Percentiles rank a stretch among this genome's conserved stretches.
Conservation (phyloP, 2,888 invertebrate species). For the Ennomos quercinarius region DNA sequence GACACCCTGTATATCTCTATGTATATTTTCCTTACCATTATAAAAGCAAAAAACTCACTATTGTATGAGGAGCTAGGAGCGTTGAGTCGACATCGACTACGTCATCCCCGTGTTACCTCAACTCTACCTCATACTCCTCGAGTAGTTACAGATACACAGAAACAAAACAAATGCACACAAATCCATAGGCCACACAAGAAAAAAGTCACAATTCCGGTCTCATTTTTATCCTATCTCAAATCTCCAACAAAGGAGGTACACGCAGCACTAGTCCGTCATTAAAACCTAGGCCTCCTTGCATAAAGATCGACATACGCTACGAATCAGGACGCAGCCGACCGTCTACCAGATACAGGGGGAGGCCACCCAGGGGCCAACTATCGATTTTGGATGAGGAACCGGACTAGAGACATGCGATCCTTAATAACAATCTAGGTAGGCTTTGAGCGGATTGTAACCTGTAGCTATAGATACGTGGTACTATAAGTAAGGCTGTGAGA, state of each 20-base stretch:
- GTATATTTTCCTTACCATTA: no score
- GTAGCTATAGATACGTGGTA: slow-evolving; percentile 17
- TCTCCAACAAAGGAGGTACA: not conserved
- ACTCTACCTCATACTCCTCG: no score
- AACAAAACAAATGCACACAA: no score
- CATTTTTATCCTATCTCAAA: no score
- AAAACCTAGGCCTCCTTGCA: slow-evolving; percentile 30
- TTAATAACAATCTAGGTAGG: slow-evolving; percentile 80
- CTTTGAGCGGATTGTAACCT: slow-evolving; percentile 50
- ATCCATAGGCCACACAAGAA: no score
- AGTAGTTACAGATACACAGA: no score
- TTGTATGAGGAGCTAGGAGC: no score
- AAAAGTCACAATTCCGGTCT: no score
- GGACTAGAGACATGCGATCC: slow-evolving; percentile 83
- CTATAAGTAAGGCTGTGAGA: not conserved
- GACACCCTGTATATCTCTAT: no score
- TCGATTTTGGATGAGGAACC: slow-evolving; percentile 84
- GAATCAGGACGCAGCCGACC: slow-evolving; percentile 73
- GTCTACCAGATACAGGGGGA: slow-evolving; percentile 72
- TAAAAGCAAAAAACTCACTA: no score
- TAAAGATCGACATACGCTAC: slow-evolving; percentile 59
- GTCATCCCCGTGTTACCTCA: no score
- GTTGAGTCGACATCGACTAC: no score
- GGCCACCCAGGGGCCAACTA: slow-evolving; percentile 68
- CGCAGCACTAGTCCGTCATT: slow-evolving; percentile 1